phyloP scores from a whole-genome alignment of 1,140 invertebrate species.

The Ephestia elutella region DNA sequence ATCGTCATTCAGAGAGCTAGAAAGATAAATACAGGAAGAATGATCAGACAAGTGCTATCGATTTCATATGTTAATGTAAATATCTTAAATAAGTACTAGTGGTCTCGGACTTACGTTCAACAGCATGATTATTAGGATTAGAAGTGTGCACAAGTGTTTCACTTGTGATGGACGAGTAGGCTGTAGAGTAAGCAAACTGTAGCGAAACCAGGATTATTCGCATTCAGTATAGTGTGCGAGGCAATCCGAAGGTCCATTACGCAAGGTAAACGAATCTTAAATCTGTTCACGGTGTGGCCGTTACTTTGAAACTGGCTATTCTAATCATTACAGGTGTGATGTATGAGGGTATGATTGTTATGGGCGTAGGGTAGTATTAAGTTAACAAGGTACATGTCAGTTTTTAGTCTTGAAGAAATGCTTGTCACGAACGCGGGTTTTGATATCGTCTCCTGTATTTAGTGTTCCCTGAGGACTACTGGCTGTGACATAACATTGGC shows the following conservation, averaged over 20 bases:
- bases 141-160: slow-evolving; percentile 48
- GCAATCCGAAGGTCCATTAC: slow-evolving; percentile 57
- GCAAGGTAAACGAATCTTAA: slow-evolving; percentile 58
- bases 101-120: slow-evolving; percentile 31
- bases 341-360: too few species aligned
- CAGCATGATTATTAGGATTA: slow-evolving; percentile 34
- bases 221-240: slow-evolving; percentile 40
- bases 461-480: too few species aligned
- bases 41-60: background rate
- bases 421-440: too few species aligned
- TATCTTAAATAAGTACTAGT: slow-evolving; percentile 45
- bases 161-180: slow-evolving; percentile 33
- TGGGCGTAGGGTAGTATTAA: too few species aligned
- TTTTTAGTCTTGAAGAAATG: too few species aligned
- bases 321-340: too few species aligned
- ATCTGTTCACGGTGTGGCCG: slow-evolving; percentile 43
- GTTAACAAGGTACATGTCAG: too few species aligned
- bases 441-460: too few species aligned
- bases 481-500: too few species aligned
- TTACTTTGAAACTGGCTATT: too few species aligned
- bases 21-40: background rate
- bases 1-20: background rate
- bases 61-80: slow-evolving; percentile 42
- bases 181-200: slow-evolving; percentile 56
- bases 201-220: slow-evolving; percentile 63